Evolutionary conservation across 2,797 vertebrate species (phyloP).

Genomic region (Coendou prehensilis): DNA sequence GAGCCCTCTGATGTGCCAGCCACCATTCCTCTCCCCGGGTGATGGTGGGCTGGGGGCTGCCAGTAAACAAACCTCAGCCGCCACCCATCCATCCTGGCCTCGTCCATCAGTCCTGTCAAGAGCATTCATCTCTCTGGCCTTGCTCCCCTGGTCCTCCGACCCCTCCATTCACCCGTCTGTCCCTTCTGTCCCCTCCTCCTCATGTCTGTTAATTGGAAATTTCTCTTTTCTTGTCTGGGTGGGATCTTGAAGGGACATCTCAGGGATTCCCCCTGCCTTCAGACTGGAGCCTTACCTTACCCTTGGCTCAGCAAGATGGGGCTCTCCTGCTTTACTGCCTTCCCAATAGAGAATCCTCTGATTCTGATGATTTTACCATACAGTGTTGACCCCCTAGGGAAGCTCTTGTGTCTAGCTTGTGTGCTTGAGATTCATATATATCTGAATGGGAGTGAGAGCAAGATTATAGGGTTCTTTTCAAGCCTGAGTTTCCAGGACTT

Average conservation of each 20-base stretch:
- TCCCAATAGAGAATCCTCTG: neutral
- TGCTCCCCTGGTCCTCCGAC: neutral
- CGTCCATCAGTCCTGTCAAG: conserved; percentile 54
- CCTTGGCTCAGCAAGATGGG: neutral
- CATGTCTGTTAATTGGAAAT: neutral
- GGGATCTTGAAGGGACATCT: neutral
- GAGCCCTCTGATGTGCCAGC: conserved; percentile 84
- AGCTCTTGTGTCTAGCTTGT: neutral
- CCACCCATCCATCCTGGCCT: conserved; percentile 78
- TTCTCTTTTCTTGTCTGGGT: neutral
- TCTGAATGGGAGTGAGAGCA: neutral
- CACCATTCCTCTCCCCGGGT: conserved; percentile 73
- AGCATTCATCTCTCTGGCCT: conserved; percentile 59
- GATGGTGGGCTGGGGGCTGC: conserved; percentile 74
- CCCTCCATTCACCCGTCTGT: neutral
- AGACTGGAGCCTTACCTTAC: neutral
- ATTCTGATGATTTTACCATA: neutral
- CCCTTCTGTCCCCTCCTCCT: neutral
- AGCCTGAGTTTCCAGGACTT: neutral
- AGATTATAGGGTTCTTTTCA: neutral
- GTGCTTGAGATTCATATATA: neutral
- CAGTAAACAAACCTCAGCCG: conserved; percentile 82
- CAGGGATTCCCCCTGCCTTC: neutral
- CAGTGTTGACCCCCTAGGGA: neutral
- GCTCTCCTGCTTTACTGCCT: neutral